A percentile compares a stretch with the other conserved stretches of the same genome.
These are phyloP conservation scores for Drosophila sulfurigaster DNA, from an alignment of 1,140 invertebrate species.

Conservation along the genomic window DNA sequence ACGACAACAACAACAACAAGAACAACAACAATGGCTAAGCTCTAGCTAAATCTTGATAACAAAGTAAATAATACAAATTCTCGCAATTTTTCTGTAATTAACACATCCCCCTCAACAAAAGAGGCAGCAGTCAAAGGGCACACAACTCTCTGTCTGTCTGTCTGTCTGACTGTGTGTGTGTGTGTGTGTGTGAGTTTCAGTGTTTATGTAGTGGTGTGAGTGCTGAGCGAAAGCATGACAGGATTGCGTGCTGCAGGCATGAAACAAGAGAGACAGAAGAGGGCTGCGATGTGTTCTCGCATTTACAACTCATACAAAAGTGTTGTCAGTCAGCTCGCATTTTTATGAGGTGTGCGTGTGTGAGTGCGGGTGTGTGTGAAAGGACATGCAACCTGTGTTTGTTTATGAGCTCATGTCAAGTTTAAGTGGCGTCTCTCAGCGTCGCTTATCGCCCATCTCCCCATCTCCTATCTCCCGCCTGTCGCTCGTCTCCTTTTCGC, in stretches of 20 bases:
- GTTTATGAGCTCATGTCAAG: slow-evolving; percentile 70
- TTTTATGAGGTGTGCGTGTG: slow-evolving; percentile 69
- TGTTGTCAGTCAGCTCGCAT: slow-evolving; percentile 72
- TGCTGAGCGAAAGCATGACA: slow-evolving; percentile 67
- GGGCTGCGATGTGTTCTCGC: slow-evolving; percentile 37
- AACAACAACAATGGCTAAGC: slow-evolving; percentile 52
- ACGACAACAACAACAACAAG: slow-evolving; percentile 31
- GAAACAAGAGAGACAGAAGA: slow-evolving; percentile 32
- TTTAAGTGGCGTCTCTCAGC: slow-evolving; percentile 61
- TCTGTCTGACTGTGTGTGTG: slow-evolving; percentile 7
- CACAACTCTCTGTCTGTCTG: slow-evolving; percentile 27
- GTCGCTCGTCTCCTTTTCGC: not conserved
- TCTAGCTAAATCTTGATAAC: slow-evolving; percentile 70
- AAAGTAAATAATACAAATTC: slow-evolving; percentile 82
- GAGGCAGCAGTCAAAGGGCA: slow-evolving; percentile 47
- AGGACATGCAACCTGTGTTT: slow-evolving; percentile 72
- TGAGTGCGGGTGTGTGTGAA: slow-evolving; percentile 48
- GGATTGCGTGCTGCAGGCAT: slow-evolving; percentile 71
- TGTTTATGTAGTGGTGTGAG: slow-evolving; percentile 29
- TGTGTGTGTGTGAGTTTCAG: slow-evolving; percentile 4
- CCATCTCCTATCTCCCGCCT: not conserved
- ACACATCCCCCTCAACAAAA: slow-evolving; percentile 64
- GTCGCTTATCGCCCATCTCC: too few species aligned
- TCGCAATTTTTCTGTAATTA: slow-evolving; percentile 82
- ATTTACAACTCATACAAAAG: slow-evolving; percentile 69